Base-by-base conservation (phyloP, 2,797 vertebrate species). In the Parauchenoglanis ngamensis region DNA sequence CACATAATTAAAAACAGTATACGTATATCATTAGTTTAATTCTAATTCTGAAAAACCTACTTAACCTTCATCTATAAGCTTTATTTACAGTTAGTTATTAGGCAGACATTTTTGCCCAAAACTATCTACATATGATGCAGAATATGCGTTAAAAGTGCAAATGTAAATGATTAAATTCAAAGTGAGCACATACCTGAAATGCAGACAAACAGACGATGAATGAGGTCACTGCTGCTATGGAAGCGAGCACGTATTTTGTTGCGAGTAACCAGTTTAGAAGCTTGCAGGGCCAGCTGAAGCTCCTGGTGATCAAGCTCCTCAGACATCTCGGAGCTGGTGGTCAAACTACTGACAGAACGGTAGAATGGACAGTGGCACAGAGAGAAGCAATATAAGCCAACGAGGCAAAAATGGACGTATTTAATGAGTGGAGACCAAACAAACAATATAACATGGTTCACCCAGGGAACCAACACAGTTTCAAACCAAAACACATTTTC, bases 121-220 rank as follows among this genome's bases (percentile, higher is more conserved):
- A 61, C 6, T 7, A 73, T 73, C 4, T 46, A 75, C 70, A 46
- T 46, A 7, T 73, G 70, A 54, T 7, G 54, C 49, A 35, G n/a
- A 1, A 44, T 63, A 25, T 40, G 40, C 10, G 13, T 44, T 21
- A 59, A 21, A 73, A 23, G 25, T 75, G 7, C 15, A 75, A 19
- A 54, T 63, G 28, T 68, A 49, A 15, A 77, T 17, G 28, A 77
- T 59, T 56, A 76, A 1, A 44, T 46, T 40, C 15, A 80, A 28
- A 25, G n/a, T 28, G 8, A 49, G 63, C 56, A 65, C 90, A 21
- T 94, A 99, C 98, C 98, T 96, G 98, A 99, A 95, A 99, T 99
- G 93, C 98, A 99, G 94, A 99, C 98, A 92, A 99, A 99, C 81
- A 99, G 97, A 63, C 98, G 97, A 89, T 99, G 98, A 93, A 99